Base-by-base conservation (phyloP, 2,797 vertebrate genomes). In the Notoglanidium macrostoma region DNA sequence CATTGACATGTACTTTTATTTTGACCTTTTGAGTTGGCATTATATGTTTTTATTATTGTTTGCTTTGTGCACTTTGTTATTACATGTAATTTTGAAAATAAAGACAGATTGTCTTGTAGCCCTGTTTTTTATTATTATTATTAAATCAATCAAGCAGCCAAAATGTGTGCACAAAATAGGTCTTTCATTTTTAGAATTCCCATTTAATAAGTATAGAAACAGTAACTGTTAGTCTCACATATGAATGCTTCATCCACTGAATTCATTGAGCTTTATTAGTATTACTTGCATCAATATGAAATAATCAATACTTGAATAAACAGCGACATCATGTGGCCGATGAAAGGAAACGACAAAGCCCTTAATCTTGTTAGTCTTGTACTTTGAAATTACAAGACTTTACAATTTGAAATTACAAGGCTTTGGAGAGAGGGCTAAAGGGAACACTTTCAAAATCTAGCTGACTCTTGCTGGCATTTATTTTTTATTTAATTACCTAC, bases 61-160 rank as follows among this genome's bases (percentile, higher is more conserved):
- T 94, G 92, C 94, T 95, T 91, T 95, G 92, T 95, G 95, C 95
- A 96, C 95, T 96, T 96, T 96, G 94, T 94, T 92, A 93, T 77
- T 90, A 93, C 89, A 88, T 93, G 92, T 95, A 91, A 91, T 93
- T 91, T 81, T 85, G 82, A 89, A 92, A 95, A 94, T 95, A 95
- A 96, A 95, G 89, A 94, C 93, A 89, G 87, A 91, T 86, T 89
- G 87, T 93, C 91, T 26, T 82, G 67, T 81, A 81, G 7, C 59
- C 7, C 44, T 67, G 40, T 40, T 40, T 9, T 70, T 61, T 85
- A 59, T 74, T 73, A 32, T 86, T 79, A 29, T 46, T 65, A 65
- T 63, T 46, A 63, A 81, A 46, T 63, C 12, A 63, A 59, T 21
- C 29, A 54, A 76, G 26, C 12, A 57, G 44, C 21, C 26, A n/a